phyloP scores from a whole-genome alignment of 2,888 invertebrate genomes.

The Andrena haemorrhoa region DNA sequence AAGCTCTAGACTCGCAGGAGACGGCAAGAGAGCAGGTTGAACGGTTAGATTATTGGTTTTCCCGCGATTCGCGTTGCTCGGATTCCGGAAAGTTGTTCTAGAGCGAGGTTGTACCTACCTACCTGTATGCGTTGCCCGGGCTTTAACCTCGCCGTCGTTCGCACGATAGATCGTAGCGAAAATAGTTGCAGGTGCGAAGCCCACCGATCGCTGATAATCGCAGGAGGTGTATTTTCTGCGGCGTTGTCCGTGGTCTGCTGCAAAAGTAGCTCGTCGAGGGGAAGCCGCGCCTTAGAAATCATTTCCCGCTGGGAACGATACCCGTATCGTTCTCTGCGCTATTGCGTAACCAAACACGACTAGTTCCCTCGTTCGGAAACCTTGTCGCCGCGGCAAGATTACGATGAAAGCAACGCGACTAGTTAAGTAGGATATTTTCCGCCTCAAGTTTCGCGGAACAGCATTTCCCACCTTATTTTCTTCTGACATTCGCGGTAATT shows the following conservation, averaged over 20 bases:
- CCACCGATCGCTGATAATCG: too few relatives aligned
- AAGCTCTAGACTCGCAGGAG: neutral
- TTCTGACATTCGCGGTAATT: neutral
- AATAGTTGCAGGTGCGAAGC: too few relatives aligned
- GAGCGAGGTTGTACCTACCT: neutral
- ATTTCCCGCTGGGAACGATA: constrained; percentile 33
- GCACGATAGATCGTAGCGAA: too few relatives aligned
- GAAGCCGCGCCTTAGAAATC: constrained; percentile 46
- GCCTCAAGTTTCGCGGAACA: neutral
- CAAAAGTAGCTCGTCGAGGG: constrained; percentile 35
- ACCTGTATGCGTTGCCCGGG: too few relatives aligned
- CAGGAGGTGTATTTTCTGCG: too few relatives aligned
- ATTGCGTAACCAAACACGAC: constrained; percentile 53
- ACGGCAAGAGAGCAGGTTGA: neutral
- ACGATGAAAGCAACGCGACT: constrained; percentile 7
- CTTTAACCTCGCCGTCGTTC: too few relatives aligned
- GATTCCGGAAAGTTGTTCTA: neutral
- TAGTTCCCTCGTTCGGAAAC: constrained; percentile 33
- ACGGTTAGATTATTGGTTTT: neutral
- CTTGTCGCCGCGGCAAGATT: constrained; percentile 26
- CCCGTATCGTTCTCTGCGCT: constrained; percentile 29
- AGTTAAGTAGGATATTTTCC: too few relatives aligned
- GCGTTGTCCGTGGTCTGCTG: neutral
- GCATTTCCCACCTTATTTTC: neutral
- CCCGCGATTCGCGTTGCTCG: neutral